Conservation (phyloP, 2,888 invertebrate species). For the Dynastes maya region DNA sequence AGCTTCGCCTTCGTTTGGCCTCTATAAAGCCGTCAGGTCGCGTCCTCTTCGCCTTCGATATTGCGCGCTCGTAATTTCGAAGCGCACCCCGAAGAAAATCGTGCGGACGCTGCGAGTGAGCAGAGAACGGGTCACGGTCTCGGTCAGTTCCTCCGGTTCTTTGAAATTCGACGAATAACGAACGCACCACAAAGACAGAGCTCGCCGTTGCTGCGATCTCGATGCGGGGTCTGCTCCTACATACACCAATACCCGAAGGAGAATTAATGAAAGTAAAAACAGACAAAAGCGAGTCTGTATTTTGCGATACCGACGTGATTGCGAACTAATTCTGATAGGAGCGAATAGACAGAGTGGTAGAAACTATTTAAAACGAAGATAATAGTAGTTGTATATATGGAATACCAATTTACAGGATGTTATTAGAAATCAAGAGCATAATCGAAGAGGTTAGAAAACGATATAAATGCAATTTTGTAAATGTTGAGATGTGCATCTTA, state of each 20-base stretch:
- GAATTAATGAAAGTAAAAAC: slow-evolving; percentile 22
- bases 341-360: not conserved
- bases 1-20: slow-evolving; percentile 43
- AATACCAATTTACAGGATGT: too few relatives aligned
- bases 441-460: too few relatives aligned
- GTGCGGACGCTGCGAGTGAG: slow-evolving; percentile 21
- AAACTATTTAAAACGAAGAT: not conserved
- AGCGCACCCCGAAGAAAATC: slow-evolving; percentile 40
- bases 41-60: slow-evolving; percentile 8
- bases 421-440: too few relatives aligned
- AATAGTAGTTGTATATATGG: not conserved
- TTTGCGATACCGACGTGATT: not conserved
- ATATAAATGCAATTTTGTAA: too few relatives aligned
- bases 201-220: not conserved
- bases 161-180: slow-evolving; percentile 32
- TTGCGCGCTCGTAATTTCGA: slow-evolving; percentile 37
- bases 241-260: not conserved
- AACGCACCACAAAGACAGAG: slow-evolving; percentile 4
- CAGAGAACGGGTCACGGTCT: slow-evolving; percentile 36
- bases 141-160: slow-evolving; percentile 43
- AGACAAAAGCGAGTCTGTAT: slow-evolving; percentile 6
- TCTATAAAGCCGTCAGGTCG: slow-evolving; percentile 10
- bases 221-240: not conserved
- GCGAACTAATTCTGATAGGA: not conserved
- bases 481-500: too few relatives aligned